These are phyloP conservation scores for Triplophysa tibetana DNA, from an alignment of 2,113 vertebrate species.

Conservation along the genomic window DNA sequence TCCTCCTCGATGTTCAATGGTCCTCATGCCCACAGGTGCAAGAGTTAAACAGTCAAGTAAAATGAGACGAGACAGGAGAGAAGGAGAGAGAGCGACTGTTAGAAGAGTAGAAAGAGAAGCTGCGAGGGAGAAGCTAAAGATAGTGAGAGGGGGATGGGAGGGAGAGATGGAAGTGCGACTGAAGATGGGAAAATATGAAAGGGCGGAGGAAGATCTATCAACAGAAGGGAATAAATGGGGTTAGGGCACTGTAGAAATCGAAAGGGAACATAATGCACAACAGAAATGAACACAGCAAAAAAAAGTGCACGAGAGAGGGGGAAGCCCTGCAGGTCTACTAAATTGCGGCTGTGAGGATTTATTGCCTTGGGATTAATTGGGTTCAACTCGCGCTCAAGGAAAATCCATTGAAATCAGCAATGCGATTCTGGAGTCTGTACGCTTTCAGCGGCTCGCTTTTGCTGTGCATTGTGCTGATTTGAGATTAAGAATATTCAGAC, in stretches of 20 bases:
- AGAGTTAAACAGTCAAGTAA: conserved; percentile 21
- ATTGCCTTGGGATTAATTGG: conserved; percentile 77
- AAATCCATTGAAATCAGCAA: conserved; percentile 68
- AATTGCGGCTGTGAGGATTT: conserved; percentile 76
- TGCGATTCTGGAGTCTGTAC: conserved; percentile 20
- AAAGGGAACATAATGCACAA: conserved; percentile 22
- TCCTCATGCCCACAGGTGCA: conserved; percentile 29
- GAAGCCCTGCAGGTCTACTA: conserved; percentile 63
- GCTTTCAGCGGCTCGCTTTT: background rate
- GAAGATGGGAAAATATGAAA: conserved; percentile 1
- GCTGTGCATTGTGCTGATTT: background rate
- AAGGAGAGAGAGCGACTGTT: conserved; percentile 26
- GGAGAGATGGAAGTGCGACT: background rate
- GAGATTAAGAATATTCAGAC: conserved; percentile 1
- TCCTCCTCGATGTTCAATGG: conserved; percentile 19
- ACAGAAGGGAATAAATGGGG: conserved; percentile 36
- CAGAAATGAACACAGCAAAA: conserved; percentile 33
- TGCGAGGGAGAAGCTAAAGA: conserved; percentile 38
- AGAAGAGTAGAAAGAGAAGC: conserved; percentile 38
- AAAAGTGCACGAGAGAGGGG: conserved; percentile 2
- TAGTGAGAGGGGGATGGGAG: conserved; percentile 21
- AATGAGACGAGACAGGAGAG: conserved; percentile 27
- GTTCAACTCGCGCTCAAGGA: conserved; percentile 72
- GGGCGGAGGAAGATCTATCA: background rate
- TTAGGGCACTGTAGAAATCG: conserved; percentile 8